Evolutionary conservation across 1,140 invertebrate genomes (phyloP), one percentile per base, ranked within the genome.

Genomic region (Conus betulinus): DNA sequence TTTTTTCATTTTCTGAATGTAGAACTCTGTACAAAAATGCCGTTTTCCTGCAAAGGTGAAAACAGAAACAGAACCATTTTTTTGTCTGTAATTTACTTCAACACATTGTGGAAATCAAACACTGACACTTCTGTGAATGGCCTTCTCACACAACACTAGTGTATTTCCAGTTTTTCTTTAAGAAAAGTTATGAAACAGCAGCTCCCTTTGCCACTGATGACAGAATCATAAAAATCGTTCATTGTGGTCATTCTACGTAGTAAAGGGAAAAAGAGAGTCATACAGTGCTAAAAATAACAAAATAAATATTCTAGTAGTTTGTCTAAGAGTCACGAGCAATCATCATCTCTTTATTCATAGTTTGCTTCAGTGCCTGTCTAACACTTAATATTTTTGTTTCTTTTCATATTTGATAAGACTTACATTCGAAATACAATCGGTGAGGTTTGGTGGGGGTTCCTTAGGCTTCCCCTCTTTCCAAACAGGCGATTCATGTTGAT

Each of bases 401-500:
- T 60, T 60, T n/a, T 60, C 8, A 88, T 92, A 96, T 39, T 39
- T 39, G 39, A 39, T 39, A 39, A 0, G 39, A 39, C 96, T 97
- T 96, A 99, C 98, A 95, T 97, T 98, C 74, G 97, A 96, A 89
- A 99, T 99, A 94, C 98, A 98, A 93, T 99, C 98, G 25, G 96
- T 97, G 55, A 99, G 97, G 96, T 97, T 99, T 89, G 99, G 98
- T 60, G 98, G 97, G 20, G 99, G 99, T 92, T 97, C 97, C 94
- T 99, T 99, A 5, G 98, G 97, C 95, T 99, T 99, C n/a, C 97
- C 97, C 97, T 95, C 97, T 97, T 93, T 93, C 99, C 99, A 95
- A 99, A 99, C 87, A 99, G 95, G 94, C 99, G 96, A 96, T 99
- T 99, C 99, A 99, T 99, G 95, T 96, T 97, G 27, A 99, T 99